These are phyloP conservation scores for Crypturellus tataupa DNA, from an alignment of 2,797 vertebrate species.

Conservation along the genomic window DNA sequence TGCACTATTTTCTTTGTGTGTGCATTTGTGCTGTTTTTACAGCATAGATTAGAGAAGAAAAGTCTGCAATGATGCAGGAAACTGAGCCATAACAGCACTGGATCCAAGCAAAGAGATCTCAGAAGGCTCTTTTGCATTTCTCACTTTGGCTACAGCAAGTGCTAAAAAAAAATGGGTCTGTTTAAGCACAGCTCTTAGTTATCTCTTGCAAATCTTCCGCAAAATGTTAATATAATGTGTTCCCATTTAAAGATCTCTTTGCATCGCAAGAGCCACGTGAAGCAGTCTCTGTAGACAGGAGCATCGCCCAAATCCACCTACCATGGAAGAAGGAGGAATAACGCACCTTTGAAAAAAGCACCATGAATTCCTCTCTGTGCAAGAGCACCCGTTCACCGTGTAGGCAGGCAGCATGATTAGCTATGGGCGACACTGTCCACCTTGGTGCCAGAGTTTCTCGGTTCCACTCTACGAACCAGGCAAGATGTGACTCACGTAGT, in stretches of 20 bases:
- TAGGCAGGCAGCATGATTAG: slow-evolving; percentile 35
- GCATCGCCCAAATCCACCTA: neutral
- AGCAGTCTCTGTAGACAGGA: neutral
- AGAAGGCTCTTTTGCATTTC: neutral
- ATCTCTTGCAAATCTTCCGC: neutral
- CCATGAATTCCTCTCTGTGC: neutral
- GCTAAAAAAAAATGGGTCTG: neutral
- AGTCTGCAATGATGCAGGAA: neutral
- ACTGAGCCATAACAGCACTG: neutral
- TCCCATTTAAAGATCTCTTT: slow-evolving; percentile 21
- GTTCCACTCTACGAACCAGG: slow-evolving; percentile 69
- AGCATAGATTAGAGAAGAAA: neutral
- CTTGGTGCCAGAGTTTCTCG: slow-evolving; percentile 60
- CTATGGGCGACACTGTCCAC: slow-evolving; percentile 64
- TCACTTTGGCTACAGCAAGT: neutral
- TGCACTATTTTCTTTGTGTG: neutral
- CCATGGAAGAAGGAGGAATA: slow-evolving; percentile 7
- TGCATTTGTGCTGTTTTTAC: neutral
- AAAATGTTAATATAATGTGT: neutral
- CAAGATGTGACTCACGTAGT: slow-evolving; percentile 78
- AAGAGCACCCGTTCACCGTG: slow-evolving; percentile 32
- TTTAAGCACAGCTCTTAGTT: slow-evolving; percentile 16
- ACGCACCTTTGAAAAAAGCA: slow-evolving; percentile 42
- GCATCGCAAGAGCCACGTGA: neutral
- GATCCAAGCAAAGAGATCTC: neutral